Evolutionary conservation across 2,888 invertebrate genomes (phyloP).

Genomic region (Mesorhabditis spiculigera): DNA sequence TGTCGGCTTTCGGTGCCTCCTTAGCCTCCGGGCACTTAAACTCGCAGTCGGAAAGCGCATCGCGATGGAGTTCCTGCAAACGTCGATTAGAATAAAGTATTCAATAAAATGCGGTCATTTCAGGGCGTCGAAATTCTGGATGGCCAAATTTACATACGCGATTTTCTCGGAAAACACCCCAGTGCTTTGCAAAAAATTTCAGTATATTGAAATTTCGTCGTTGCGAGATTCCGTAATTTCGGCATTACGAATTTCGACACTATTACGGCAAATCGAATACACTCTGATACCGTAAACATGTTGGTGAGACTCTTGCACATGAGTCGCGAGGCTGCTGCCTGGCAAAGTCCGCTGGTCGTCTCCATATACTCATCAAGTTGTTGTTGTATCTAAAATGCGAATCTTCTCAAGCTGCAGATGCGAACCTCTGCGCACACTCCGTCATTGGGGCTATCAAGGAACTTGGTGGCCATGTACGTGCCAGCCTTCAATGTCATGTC

Average conservation of each 20-base stretch:
- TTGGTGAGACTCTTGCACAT: constrained; percentile 53
- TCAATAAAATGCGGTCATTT: too few species aligned
- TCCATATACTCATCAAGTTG: constrained; percentile 50
- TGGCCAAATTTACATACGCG: too few species aligned
- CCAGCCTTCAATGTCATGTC: constrained; percentile 57
- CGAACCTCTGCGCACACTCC: constrained; percentile 43
- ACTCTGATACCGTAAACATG: constrained; percentile 50
- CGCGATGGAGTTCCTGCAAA: too few species aligned
- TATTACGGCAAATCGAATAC: background rate
- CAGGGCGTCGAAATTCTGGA: too few species aligned
- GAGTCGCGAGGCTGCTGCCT: constrained; percentile 49
- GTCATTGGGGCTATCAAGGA: constrained; percentile 46
- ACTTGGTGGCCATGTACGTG: constrained; percentile 56
- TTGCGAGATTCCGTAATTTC: background rate
- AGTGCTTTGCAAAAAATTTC: background rate
- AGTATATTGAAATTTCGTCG: background rate
- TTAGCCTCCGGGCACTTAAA: too few species aligned
- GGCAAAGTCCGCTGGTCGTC: constrained; percentile 51
- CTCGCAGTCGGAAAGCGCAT: too few species aligned
- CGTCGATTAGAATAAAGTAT: too few species aligned
- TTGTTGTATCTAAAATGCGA: constrained; percentile 30
- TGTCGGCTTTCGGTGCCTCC: too few species aligned
- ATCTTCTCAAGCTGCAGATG: background rate
- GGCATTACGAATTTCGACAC: background rate
- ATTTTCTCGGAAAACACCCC: background rate